Base-by-base conservation (phyloP, 2,797 vertebrate species). In the Huso huso region DNA sequence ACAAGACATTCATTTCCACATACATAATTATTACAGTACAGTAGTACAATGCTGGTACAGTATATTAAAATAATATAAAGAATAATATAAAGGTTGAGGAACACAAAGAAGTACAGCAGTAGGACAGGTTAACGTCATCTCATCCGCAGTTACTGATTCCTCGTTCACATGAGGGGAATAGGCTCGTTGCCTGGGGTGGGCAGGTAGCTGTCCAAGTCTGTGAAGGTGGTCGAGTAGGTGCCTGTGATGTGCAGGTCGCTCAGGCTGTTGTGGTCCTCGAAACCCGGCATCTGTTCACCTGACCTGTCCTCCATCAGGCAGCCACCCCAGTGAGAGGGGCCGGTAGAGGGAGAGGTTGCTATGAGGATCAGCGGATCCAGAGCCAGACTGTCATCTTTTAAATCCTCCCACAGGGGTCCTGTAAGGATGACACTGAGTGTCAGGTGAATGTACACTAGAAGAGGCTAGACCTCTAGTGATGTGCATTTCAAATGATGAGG, bases 321-420 rank as follows among this genome's bases (percentile, higher is more conserved):
- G 69, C 71, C 66, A 66, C 12, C 61, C n/a, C 72, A 69, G 50
- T 69, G 11, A 6, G 66, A 61, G 1, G 74, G 64, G 49, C 68
- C 77, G 0, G 61, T 23, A 0, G 77, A 68, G 0, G 75, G 79
- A 0, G 87, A 83, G 0, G 86, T 79, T 37, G 84, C 83, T 66
- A 87, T 78, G 66, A 91, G 82, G 7, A 82, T 78, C 0, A 92
- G 75, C 2, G 90, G 84, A 63, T 98, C 94, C 6, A 87, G 79
- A 18, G 86, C 83, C 64, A 96, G 79, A 83, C 90, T 95, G 82
- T 97, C 95, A 4, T 95, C 88, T 71, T 90, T 93, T 68, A 99
- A 78, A 75, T 94, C 92, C 74, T 99, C 97, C 97, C 97, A 99
- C n/a, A 98, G 81, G 70, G 90, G 91, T 71, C 93, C 95, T 98